phyloP scores from a whole-genome alignment of 2,888 invertebrate genomes.

The Pegoplata infirma region DNA sequence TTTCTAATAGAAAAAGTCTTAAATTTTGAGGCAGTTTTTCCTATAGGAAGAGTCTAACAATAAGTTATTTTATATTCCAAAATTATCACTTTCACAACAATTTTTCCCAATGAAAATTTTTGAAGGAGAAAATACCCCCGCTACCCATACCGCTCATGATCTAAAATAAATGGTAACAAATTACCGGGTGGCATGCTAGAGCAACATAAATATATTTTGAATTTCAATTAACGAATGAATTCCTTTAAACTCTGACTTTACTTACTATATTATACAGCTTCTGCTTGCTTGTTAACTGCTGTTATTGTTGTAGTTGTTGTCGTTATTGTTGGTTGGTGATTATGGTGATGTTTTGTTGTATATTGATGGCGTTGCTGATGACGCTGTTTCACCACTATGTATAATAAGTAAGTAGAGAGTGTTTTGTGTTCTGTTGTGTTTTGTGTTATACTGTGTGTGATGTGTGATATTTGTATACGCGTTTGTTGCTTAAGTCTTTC shows the following conservation, averaged over 20 bases:
- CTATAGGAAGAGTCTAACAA: no score
- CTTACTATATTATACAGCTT: constrained; percentile 44
- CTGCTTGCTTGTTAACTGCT: constrained; percentile 31
- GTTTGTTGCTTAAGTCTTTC: constrained; percentile 58
- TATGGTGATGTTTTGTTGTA: constrained; percentile 53
- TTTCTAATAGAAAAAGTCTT: no score
- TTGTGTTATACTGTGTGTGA: constrained; percentile 47
- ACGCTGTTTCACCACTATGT: constrained; percentile 58
- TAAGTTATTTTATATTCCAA: no score
- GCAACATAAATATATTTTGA: no score
- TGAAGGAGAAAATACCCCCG: no score
- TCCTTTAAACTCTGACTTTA: background rate
- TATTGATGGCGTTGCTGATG: constrained; percentile 62
- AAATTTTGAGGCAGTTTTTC: no score
- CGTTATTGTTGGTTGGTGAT: constrained; percentile 46
- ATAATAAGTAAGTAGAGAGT: constrained; percentile 30
- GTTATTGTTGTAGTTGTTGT: constrained; percentile 22
- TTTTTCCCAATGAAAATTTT: no score
- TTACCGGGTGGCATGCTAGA: no score
- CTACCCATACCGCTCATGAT: no score
- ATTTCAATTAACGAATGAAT: no score
- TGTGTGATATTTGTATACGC: constrained; percentile 45
- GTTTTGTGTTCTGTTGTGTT: constrained; percentile 61
- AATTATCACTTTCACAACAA: no score
- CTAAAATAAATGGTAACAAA: no score